Percentiles rank a stretch among this genome's conserved stretches.
Conservation (phyloP, 2,888 invertebrate species). For the Tetanocera ferruginea region DNA sequence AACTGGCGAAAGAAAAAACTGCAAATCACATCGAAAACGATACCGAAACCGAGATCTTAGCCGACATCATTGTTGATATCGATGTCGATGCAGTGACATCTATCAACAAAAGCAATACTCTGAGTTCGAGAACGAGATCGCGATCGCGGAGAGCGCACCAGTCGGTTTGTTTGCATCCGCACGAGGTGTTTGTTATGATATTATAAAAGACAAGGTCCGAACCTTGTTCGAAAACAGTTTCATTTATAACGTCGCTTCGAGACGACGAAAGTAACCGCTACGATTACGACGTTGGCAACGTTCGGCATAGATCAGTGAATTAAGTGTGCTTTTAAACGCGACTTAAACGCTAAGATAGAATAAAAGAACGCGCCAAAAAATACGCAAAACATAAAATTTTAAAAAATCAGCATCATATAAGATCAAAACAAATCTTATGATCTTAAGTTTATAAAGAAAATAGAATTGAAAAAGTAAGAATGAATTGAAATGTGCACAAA, state of each 20-base stretch:
- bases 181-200: constrained; percentile 48
- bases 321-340: constrained; percentile 18
- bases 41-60: neutral
- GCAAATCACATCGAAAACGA: neutral
- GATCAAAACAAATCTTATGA: neutral
- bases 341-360: constrained; percentile 17
- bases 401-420: neutral
- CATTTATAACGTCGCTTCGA: constrained; percentile 55
- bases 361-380: constrained; percentile 9
- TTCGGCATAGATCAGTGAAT: constrained; percentile 12
- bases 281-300: neutral
- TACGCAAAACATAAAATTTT: neutral
- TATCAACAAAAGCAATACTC: no score
- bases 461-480: neutral
- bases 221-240: constrained; percentile 60
- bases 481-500: neutral
- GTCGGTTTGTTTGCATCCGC: constrained; percentile 12
- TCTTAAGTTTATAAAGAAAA: neutral
- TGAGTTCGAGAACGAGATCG: neutral
- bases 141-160: neutral
- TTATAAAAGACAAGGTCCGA: constrained; percentile 62
- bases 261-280: constrained; percentile 40
- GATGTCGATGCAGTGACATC: neutral
- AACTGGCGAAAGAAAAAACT: neutral
- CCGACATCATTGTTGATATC: neutral